Conservation (phyloP, 2,113 vertebrate species). For the Thalassarche chlororhynchos region DNA sequence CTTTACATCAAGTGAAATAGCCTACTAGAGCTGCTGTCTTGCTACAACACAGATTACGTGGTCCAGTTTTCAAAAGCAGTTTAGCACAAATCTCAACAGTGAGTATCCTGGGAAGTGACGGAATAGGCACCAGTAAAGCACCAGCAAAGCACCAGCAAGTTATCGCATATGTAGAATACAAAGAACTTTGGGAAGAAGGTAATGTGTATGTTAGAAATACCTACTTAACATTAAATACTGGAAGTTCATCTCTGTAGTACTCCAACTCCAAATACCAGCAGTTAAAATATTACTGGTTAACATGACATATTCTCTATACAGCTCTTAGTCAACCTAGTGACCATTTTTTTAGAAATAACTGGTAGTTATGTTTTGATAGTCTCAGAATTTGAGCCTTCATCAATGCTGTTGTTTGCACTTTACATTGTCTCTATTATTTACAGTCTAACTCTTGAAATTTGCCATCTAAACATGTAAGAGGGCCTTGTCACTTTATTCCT, state of each 20-base stretch:
- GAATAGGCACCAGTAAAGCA: neutral
- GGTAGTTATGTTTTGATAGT: neutral
- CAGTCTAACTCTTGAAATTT: neutral
- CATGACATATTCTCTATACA: neutral
- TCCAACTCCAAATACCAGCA: neutral
- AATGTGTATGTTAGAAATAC: neutral
- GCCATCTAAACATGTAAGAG: neutral
- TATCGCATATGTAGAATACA: neutral
- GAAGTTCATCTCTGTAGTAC: neutral
- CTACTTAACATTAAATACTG: neutral
- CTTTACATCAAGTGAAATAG: neutral
- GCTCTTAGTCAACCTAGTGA: neutral
- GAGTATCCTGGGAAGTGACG: neutral
- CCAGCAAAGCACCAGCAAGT: neutral
- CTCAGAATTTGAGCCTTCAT: neutral
- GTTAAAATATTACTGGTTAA: neutral
- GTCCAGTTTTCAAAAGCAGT: neutral
- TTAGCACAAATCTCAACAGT: neutral
- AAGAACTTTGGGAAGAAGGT: neutral
- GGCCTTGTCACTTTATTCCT: neutral
- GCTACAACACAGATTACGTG: neutral
- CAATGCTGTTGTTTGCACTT: neutral
- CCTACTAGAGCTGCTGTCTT: neutral
- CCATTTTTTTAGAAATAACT: neutral
- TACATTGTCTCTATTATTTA: neutral